Conservation (phyloP, 2,888 invertebrate species). For the Hedychridium roseum region DNA sequence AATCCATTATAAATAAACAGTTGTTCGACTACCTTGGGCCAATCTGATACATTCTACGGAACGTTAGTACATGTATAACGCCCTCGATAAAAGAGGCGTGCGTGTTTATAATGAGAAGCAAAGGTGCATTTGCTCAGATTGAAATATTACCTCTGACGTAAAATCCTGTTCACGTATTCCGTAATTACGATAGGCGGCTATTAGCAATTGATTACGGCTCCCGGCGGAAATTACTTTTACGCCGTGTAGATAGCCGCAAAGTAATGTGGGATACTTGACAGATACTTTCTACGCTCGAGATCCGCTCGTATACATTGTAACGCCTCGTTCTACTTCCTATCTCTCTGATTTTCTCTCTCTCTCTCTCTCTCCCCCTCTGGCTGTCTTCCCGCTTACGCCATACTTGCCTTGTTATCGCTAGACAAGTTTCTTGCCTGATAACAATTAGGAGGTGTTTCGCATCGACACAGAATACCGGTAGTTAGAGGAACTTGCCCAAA, state of each 20-base stretch:
- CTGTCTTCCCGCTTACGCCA: constrained; percentile 5
- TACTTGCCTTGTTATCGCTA: constrained; percentile 45
- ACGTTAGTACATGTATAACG: no score
- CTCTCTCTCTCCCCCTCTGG: constrained; percentile 7
- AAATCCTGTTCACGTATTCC: constrained; percentile 20
- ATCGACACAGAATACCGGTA: constrained; percentile 49
- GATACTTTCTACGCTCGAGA: constrained; percentile 27
- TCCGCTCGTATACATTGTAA: constrained; percentile 13
- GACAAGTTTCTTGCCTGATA: constrained; percentile 58
- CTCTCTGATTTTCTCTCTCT: no score
- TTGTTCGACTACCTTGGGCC: no score
- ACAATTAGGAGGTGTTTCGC: constrained; percentile 56
- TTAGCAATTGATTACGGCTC: constrained; percentile 41
- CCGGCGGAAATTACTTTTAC: constrained; percentile 27
- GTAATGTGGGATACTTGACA: constrained; percentile 25
- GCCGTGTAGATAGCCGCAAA: constrained; percentile 12
- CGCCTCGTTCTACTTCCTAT: constrained; percentile 3
- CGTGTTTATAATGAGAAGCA: no score
- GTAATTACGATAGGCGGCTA: constrained; percentile 38
- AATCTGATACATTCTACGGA: no score
- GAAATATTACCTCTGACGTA: constrained; percentile 30
- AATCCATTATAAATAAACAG: no score
- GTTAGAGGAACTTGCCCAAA: constrained; percentile 45
- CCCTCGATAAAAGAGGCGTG: no score
- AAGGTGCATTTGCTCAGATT: no score